Base-by-base conservation (phyloP, 1,140 invertebrate species). In the Cotesia chilonis region DNA sequence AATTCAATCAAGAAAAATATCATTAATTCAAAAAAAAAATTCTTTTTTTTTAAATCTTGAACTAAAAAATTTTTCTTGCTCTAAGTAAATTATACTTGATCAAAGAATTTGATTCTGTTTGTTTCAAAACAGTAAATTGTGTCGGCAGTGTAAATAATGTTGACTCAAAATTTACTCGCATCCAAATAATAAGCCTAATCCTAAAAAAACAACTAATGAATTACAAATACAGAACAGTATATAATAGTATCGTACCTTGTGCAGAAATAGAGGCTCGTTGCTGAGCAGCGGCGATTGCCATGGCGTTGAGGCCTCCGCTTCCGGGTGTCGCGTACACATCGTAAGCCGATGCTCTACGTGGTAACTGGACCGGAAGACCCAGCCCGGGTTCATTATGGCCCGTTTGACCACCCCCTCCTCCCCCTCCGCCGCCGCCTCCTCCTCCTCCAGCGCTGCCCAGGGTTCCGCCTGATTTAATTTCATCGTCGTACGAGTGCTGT, bases 401-500 rank as follows among this genome's bases (percentile, higher is more conserved):
- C 68, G 77, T 69, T 12, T 82, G 83, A 9, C 77, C 74, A 54
- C 85, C 54, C 74, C 79, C 52, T 76, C 72, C 52, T 76, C 63
- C 54, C 1, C 64, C 70, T 37, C 41, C 41, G 2, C 41, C 5
- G 2, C 41, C 74, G 54, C 85, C 51, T 74, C 79, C 52, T 76
- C 71, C 52, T 76, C 71, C 52, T 77, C 63, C 54, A 2, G 60
- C 70, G 37, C 71, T 52, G 72, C 78, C 69, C 28, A 73, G 70
- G 28, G 64, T 69, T 69, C 74, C 83, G 71, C 81, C 87, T 80
- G 87, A 85, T 86, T 90, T 88, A 10, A 91, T 88, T 73, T 95
- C 94, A 68, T 94, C 93, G 77, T 94, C 93, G 77, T 93, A 94
- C 76, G 93, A 94, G 76, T 93, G 92, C 82, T 94, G 93, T 10